These are phyloP conservation scores for Arion vulgaris DNA, from an alignment of 1,140 invertebrate species.

Conservation along the genomic window DNA sequence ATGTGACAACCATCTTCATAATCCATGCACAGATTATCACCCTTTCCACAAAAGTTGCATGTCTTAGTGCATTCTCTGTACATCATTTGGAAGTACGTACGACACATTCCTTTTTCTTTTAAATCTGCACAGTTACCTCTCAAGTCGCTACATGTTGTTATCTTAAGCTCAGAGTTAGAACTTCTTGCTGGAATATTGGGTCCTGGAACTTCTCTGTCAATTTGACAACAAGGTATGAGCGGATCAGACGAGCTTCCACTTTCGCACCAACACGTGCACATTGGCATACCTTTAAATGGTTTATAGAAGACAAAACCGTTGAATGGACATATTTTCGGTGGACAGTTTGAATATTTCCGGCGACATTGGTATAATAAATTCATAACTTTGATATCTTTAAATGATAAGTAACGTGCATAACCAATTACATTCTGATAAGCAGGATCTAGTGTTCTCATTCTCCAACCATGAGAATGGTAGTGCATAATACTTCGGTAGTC, in stretches of 20 bases:
- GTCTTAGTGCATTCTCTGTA: constrained; percentile 13
- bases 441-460: constrained; percentile 47
- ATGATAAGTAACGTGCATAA: constrained; percentile 49
- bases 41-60: constrained; percentile 27
- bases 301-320: constrained; percentile 4
- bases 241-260: not conserved
- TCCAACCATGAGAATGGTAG: constrained; percentile 77
- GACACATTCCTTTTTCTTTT: not conserved
- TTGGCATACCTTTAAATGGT: not conserved
- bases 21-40: constrained; percentile 30
- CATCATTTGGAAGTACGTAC: not conserved
- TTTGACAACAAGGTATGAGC: not conserved
- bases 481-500: constrained; percentile 95
- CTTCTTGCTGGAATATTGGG: not conserved
- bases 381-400: constrained; percentile 55
- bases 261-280: constrained; percentile 27
- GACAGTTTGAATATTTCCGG: constrained; percentile 27
- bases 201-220: not conserved
- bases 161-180: not conserved
- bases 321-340: not conserved
- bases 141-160: not conserved
- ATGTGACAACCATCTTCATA: not conserved
- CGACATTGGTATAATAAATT: constrained; percentile 54
- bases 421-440: constrained; percentile 54
- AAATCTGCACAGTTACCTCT: not conserved